phyloP scores from a whole-genome alignment of 2,888 invertebrate species.

The Teleogryllus oceanicus region DNA sequence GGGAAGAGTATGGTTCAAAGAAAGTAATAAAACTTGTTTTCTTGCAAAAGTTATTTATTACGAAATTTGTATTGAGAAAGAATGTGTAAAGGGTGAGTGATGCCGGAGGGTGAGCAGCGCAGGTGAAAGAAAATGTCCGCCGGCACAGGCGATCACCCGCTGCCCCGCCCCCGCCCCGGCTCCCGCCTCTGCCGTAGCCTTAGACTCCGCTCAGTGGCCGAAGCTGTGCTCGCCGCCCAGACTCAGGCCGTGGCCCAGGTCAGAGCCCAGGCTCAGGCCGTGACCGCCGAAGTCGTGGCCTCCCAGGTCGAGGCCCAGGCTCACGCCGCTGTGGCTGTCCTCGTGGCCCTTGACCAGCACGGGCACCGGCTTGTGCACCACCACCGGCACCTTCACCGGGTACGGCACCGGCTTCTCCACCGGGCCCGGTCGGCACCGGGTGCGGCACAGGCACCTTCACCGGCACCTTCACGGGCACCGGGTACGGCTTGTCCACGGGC shows the following conservation, averaged over 20 bases:
- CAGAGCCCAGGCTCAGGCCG: background rate
- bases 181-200: background rate
- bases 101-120: too few species aligned
- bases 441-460: constrained; percentile 45
- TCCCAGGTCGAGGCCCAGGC: background rate
- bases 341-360: background rate
- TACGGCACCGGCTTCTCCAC: background rate
- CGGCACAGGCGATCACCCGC: too few species aligned
- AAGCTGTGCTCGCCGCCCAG: background rate
- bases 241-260: too few species aligned
- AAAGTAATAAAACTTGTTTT: too few species aligned
- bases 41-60: too few species aligned
- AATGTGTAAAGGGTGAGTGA: too few species aligned
- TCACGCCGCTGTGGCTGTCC: background rate
- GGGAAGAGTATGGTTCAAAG: too few species aligned
- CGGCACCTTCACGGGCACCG: constrained; percentile 50
- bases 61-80: too few species aligned
- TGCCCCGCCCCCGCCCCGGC: too few species aligned
- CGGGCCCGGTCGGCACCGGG: background rate
- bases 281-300: constrained; percentile 18
- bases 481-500: constrained; percentile 45
- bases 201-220: background rate
- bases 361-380: background rate
- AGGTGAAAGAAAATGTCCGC: too few species aligned
- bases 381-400: background rate